phyloP scores from a whole-genome alignment of 2,113 vertebrate genomes.

The Argyrosomus japonicus region DNA sequence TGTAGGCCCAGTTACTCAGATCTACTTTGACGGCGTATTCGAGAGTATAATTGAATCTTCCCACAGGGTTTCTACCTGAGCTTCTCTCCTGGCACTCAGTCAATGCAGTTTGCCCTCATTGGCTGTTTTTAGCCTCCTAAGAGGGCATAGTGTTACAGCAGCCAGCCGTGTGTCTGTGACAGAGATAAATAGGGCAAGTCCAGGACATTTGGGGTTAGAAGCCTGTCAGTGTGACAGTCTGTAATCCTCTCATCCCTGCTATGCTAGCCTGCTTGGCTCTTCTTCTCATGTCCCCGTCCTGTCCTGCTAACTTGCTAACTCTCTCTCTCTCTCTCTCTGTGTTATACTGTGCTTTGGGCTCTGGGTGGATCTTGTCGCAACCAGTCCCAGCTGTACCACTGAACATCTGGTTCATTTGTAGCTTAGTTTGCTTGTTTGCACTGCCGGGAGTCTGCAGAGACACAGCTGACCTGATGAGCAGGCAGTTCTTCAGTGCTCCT shows the following conservation, averaged over 20 bases:
- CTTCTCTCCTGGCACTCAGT: slow-evolving; percentile 58
- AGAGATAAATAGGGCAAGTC: slow-evolving; percentile 62
- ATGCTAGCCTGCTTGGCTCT: slow-evolving; percentile 21
- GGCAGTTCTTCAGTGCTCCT: slow-evolving; percentile 8
- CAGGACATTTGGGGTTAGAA: slow-evolving; percentile 37
- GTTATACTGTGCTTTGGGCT: not conserved
- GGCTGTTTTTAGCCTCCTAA: slow-evolving; percentile 65
- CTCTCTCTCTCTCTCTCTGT: not conserved
- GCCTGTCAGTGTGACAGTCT: slow-evolving; percentile 38
- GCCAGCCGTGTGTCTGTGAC: slow-evolving; percentile 59
- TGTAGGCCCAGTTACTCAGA: slow-evolving; percentile 7
- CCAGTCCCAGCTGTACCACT: slow-evolving; percentile 24
- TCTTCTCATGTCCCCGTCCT: slow-evolving; percentile 41
- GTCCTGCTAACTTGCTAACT: slow-evolving; percentile 23
- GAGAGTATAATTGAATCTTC: slow-evolving; percentile 43
- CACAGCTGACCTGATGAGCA: slow-evolving; percentile 31
- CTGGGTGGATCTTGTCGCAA: slow-evolving; percentile 21
- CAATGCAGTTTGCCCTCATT: slow-evolving; percentile 50
- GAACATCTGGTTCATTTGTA: slow-evolving; percentile 58
- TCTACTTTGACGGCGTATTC: not conserved
- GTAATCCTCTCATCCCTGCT: slow-evolving; percentile 59
- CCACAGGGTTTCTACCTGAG: slow-evolving; percentile 60
- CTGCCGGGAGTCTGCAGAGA: slow-evolving; percentile 12
- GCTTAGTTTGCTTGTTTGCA: slow-evolving; percentile 3
- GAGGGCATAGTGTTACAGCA: slow-evolving; percentile 60